Evolutionary conservation across 35 echinoderm and acorn worm genomes (phyloP), one percentile per base, ranked within the genome.

Genomic region (Lytechinus pictus): DNA sequence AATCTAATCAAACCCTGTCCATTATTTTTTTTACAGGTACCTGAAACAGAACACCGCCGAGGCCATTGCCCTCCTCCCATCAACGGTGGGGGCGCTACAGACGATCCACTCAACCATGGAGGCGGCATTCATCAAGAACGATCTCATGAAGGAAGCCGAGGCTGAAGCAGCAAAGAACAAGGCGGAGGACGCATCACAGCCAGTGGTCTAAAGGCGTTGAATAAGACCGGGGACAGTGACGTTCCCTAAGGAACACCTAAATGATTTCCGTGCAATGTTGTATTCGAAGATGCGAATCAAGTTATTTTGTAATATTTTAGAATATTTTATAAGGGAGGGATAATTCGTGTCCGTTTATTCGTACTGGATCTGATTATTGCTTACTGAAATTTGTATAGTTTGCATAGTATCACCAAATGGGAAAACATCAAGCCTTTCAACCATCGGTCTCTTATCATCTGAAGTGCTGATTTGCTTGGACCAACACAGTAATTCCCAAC

Each of bases 91-190:
- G 29, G 92, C 92, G 53, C 52, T 93, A 14, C 16, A 93, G 55
- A 54, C 54, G 24, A 57, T 93, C 53, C 55, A 55, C 54, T 54
- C 52, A 3, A 57, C 57, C 92, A 93, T 93, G 92, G 53, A 93
- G 27, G 54, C 52, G 53, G 53, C 52, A 4, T 57, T 93, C 55
- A 57, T 93, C 92, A 93, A 93, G 92, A 27, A 57, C 11, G 92
- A 93, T 2, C 54, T 93, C 29, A 93, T 93, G 92, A 93, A 93
- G 53, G 92, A 93, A 54, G 92, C 92, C 3, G 53, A 93, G 54
- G 92, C 28, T 5, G 53, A 93, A 54, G 92, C 92, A 27, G 92
- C 28, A 54, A 93, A 24, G 92, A 93, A 93, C 28, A 93, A 93
- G n/a, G 92, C 92, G 10, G 92, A 93, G 54, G 92, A 93, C 53